Percentiles rank a stretch among this genome's conserved stretches.
phyloP scores from a whole-genome alignment of 2,888 invertebrate species.

The Scelioninae gen. 1 region DNA sequence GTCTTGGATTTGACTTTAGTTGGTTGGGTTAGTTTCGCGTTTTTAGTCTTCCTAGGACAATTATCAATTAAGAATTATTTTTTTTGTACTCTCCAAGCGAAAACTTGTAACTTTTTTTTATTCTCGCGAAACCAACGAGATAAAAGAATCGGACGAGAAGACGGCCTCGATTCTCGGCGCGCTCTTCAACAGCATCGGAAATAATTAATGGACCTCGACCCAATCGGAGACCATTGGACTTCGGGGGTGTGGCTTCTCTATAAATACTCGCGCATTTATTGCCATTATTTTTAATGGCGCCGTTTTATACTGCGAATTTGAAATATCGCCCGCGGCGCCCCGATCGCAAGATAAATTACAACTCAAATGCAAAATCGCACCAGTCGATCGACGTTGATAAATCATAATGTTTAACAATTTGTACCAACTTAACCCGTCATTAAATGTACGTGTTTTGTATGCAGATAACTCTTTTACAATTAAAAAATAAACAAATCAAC shows the following conservation, averaged over 20 bases:
- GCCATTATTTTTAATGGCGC: slow-evolving; percentile 75
- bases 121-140: no score
- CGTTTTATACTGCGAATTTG: slow-evolving; percentile 59
- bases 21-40: no score
- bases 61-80: slow-evolving; percentile 47
- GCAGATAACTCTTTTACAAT: neutral
- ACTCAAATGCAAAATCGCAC: slow-evolving; percentile 40
- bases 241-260: slow-evolving; percentile 74
- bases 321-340: slow-evolving; percentile 47
- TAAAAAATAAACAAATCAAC: neutral
- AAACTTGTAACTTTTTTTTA: no score
- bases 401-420: slow-evolving; percentile 43
- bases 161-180: slow-evolving; percentile 68
- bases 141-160: slow-evolving; percentile 45
- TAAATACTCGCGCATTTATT: slow-evolving; percentile 77
- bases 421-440: neutral
- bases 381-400: slow-evolving; percentile 47
- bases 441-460: neutral
- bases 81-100: no score
- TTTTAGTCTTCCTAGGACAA: slow-evolving; percentile 8
- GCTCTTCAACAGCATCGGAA: slow-evolving; percentile 69
- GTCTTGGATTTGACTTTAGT: slow-evolving; percentile 8
- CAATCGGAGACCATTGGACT: slow-evolving; percentile 74
- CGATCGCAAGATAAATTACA: slow-evolving; percentile 55
- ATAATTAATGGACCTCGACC: slow-evolving; percentile 78